phyloP scores from a whole-genome alignment of 2,113 vertebrate genomes.

The Penelope pileata region DNA sequence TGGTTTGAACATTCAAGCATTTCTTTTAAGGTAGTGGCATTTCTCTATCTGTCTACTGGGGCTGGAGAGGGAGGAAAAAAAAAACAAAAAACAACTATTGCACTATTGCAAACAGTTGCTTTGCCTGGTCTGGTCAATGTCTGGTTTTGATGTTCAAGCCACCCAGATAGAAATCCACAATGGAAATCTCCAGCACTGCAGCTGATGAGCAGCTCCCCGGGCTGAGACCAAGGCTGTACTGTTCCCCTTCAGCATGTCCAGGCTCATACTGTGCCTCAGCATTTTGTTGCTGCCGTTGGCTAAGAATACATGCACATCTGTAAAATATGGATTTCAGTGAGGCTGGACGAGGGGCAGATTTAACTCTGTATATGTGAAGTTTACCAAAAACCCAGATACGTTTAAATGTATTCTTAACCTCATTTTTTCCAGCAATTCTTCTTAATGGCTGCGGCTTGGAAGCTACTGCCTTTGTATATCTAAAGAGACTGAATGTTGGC shows the following conservation, averaged over 20 bases:
- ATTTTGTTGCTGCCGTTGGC: background rate
- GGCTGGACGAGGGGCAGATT: background rate
- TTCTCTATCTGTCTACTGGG: background rate
- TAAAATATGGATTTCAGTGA: background rate
- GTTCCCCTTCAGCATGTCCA: background rate
- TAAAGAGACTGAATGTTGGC: background rate
- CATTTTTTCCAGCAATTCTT: background rate
- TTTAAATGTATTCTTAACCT: background rate
- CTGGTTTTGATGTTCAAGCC: background rate
- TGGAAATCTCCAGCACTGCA: background rate
- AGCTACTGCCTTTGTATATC: background rate
- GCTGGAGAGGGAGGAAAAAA: fast-evolving
- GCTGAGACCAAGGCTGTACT: background rate
- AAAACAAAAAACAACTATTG: background rate
- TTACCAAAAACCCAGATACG: background rate
- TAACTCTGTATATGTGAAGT: background rate
- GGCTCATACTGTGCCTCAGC: background rate
- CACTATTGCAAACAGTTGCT: background rate
- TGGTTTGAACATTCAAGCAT: background rate
- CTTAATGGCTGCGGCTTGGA: background rate
- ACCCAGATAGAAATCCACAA: background rate
- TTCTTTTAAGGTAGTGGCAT: background rate
- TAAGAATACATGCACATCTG: background rate
- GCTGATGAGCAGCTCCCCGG: background rate
- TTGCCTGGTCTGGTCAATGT: background rate